Base-by-base conservation (phyloP, 1,140 invertebrate genomes). In the Drosophila bipectinata region DNA sequence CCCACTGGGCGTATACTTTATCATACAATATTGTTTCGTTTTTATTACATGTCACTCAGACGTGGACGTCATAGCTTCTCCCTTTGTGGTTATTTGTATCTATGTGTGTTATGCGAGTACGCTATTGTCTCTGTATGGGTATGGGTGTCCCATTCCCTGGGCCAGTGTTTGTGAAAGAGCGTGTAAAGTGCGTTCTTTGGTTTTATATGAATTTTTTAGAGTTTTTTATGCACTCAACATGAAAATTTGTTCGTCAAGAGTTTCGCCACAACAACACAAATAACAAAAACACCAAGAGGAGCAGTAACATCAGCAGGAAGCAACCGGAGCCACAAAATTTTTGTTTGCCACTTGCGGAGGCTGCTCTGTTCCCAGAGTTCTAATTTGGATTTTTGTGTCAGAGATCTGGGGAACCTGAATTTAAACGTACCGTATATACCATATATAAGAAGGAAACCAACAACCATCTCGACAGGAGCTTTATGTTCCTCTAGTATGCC, bases 171-270 rank as follows among this genome's bases (percentile, higher is more conserved):
- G 12, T 48, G 69, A 18, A 77, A 64, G 55, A 88, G 82, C 78
- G 82, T 87, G 82, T 85, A 87, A 88, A 85, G 82, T 85, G 82
- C 82, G 82, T 88, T 85, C 82, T 87, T 85, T 69, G 83, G 83
- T 88, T 85, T 85, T 85, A 85, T 85, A 85, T 85, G 82, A 85
- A 85, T 88, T 85, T 85, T 85, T 87, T 82, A 85, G 74, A 87
- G 82, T 85, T 85, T 87, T 82, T 85, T 82, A 85, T 85, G 83
- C 83, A 87, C 82, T 88, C 82, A 82, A 85, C 83, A 85, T 76
- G 54, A 78, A 85, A 85, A 87, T 85, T 85, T 87, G 82, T 85
- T 74, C 78, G 64, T 73, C 82, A 85, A 85, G 82, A 85, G 78
- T 82, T 87, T 81, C 41, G 54, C 60, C 79, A 62, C 74, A 82